A percentile compares a stretch with the other conserved stretches of the same genome.
Conservation (phyloP, 2,797 vertebrate genomes). For the Sphaeramia orbicularis region DNA sequence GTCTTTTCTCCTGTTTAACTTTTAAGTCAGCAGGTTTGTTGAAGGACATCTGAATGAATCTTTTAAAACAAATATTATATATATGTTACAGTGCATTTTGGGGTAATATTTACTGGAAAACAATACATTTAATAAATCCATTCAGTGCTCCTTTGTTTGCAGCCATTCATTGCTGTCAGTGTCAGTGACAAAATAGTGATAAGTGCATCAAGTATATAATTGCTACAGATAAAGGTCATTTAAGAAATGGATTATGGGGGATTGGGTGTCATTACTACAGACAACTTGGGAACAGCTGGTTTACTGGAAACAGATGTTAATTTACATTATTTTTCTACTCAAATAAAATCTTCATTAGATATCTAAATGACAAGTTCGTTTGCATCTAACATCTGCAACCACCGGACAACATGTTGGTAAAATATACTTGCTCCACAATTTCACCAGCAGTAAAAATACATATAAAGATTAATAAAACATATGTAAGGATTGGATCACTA, state of each 20-base stretch:
- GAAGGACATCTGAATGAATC: slow-evolving; percentile 44
- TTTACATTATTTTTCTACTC: no score
- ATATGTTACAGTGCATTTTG: slow-evolving; percentile 56
- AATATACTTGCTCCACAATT: not conserved
- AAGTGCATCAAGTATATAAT: slow-evolving; percentile 69
- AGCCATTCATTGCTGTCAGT: slow-evolving; percentile 45
- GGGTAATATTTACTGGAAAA: slow-evolving; percentile 36
- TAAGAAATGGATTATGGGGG: slow-evolving; percentile 36
- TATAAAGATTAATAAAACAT: not conserved
- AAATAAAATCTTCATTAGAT: no score
- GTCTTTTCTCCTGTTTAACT: slow-evolving; percentile 34
- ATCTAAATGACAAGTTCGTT: no score
- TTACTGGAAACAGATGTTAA: slow-evolving; percentile 25
- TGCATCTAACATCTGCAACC: no score
- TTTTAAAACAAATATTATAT: slow-evolving; percentile 46
- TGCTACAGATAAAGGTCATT: slow-evolving; percentile 65
- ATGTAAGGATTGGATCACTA: not conserved
- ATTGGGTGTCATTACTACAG: not conserved
- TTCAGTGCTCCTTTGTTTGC: slow-evolving; percentile 35
- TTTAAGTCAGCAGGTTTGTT: slow-evolving; percentile 42
- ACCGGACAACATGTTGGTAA: not conserved
- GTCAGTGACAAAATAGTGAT: slow-evolving; percentile 36
- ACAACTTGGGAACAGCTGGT: slow-evolving; percentile 31
- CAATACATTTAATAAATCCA: slow-evolving; percentile 23
- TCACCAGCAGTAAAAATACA: not conserved